Base-by-base conservation (phyloP, 1,140 invertebrate species). In the Apis dorsata region DNA sequence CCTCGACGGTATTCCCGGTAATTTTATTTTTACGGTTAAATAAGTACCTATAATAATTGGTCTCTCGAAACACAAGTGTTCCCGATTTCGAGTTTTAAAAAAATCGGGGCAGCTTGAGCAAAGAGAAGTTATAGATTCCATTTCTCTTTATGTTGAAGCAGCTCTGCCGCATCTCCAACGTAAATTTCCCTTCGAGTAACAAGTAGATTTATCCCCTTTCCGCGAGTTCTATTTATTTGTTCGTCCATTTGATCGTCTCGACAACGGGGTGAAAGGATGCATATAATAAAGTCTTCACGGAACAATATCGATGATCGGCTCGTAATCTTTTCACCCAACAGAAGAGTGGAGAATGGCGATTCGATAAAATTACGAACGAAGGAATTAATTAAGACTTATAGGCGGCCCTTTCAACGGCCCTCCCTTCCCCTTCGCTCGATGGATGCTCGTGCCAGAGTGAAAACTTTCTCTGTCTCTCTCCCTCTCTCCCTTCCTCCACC, bases 381-480 rank as follows among this genome's bases (percentile, higher is more conserved):
- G 55, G 73, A 82, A 82, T 82, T 69, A 77, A 82, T 82, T 82
- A 62, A 82, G 74, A 76, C 73, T 76, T 76, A 82, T 82, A 59
- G 80, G 62, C 63, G 70, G 53, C 74, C 65, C 65, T 69, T 82
- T 70, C 80, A 51, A 49, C 44, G 62, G 17, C 65, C 55, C 44
- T 77, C 28, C 62, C 28, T 24, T 9, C 2, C 2, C 34, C 34
- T 34, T 3, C 34, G 34, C 34, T 77, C 65, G 21, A 70, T 60
- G 49, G 19, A 69, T 24, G 44, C 24, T 82, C 55, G 44, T 60
- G 60, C 1, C 55, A 7, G 63, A 82, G 69, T 65, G 80, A 76
- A 19, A 51, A 44, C 57, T 65, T 77, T 49, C 13, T 60, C 44
- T 4, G 24, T 44, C 44, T 44, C 24, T 44, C 44, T 44, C 24